These are phyloP conservation scores for Aspidiotus destructor DNA, from an alignment of 2,888 invertebrate genomes.

Conservation along the genomic window DNA sequence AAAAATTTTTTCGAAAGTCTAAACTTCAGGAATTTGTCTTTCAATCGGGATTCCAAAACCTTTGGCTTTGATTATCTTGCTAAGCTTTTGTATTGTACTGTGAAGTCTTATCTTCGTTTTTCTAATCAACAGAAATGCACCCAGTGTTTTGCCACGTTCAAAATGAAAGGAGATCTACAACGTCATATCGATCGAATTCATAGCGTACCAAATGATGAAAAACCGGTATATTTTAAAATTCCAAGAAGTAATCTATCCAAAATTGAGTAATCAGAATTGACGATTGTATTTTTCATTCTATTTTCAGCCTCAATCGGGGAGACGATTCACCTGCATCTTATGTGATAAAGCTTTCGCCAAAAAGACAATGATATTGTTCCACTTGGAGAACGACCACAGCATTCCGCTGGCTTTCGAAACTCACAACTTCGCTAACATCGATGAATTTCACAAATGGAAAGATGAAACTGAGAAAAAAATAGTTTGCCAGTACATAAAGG, in stretches of 20 bases:
- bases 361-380: neutral
- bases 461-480: neutral
- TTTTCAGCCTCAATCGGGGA: neutral
- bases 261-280: neutral
- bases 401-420: neutral
- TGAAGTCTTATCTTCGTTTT: neutral
- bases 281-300: neutral
- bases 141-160: neutral
- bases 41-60: too few species aligned
- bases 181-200: neutral
- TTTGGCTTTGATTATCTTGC: neutral
- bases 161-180: neutral
- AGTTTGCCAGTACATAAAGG: neutral
- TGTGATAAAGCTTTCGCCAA: neutral
- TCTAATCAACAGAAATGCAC: neutral
- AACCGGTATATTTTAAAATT: too few species aligned
- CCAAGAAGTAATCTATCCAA: too few species aligned
- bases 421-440: neutral
- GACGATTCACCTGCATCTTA: neutral
- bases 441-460: slow-evolving; percentile 10
- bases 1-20: too few species aligned
- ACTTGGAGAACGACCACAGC: neutral
- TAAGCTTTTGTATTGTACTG: neutral
- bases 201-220: neutral
- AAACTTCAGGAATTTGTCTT: too few species aligned